phyloP scores from a whole-genome alignment of 1,140 invertebrate species.

The Zaprionus nigranus region DNA sequence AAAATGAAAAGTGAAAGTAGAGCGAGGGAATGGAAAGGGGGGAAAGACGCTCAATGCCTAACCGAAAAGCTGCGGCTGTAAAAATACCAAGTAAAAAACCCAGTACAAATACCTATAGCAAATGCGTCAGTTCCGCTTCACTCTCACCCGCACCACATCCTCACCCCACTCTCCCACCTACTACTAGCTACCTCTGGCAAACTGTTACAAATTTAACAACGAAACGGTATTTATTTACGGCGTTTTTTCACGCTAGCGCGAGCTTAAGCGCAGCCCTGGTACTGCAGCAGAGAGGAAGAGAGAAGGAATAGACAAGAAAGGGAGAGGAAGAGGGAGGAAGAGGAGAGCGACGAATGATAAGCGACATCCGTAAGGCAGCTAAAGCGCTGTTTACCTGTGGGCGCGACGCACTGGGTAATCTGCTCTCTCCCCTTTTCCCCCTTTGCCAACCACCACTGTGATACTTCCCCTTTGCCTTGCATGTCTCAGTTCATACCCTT shows the following conservation, averaged over 20 bases:
- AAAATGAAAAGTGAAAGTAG: no score
- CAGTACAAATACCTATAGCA: not conserved
- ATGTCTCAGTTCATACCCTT: no score
- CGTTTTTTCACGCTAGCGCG: slow-evolving; percentile 50
- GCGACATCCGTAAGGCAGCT: slow-evolving; percentile 8
- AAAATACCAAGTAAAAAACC: not conserved
- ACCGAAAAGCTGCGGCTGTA: not conserved
- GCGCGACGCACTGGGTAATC: slow-evolving; percentile 26
- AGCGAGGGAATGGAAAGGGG: no score
- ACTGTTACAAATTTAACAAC: slow-evolving; percentile 39
- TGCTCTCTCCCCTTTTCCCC: not conserved
- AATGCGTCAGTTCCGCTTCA: not conserved
- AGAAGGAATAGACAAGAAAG: not conserved
- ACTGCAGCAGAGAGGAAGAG: not conserved
- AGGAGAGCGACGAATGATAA: slow-evolving; percentile 5
- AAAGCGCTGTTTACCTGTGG: slow-evolving; percentile 41
- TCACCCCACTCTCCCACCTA: not conserved
- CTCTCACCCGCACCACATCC: not conserved
- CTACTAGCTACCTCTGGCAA: slow-evolving; percentile 9
- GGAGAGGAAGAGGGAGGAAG: not conserved
- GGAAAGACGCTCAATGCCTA: no score
- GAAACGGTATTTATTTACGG: slow-evolving; percentile 58
- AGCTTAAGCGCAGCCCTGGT: not conserved
- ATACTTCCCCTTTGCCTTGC: not conserved
- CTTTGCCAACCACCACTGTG: not conserved